Evolutionary conservation across 1,140 invertebrate species (phyloP), one percentile per base, ranked within the genome.

Genomic region (Heliconius nattereri): DNA sequence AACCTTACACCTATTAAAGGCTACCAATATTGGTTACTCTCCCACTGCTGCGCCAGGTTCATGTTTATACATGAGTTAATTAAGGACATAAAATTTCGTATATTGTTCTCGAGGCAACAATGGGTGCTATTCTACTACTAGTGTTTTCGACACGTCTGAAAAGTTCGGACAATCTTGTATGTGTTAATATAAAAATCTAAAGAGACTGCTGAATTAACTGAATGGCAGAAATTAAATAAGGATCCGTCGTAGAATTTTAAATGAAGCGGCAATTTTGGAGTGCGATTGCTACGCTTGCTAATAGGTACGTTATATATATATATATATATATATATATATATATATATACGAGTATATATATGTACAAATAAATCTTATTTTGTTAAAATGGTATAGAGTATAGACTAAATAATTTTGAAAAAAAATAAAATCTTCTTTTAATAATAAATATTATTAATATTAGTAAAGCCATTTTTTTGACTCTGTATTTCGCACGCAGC

Each of bases 171-270:
- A 66, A 16, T 29, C 26, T 66, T 26, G 60, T 66, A 26, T 60
- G 57, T 66, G 60, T 66, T 29, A 29, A 29, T 66, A 16, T 66
- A 66, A 16, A 78, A 84, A 81, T 75, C 72, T 60, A 71, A 66
- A 70, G 75, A 83, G 80, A 79, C 81, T 78, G 82, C 82, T 80
- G 81, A 85, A 82, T 78, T 77, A 81, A 81, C 79, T 66, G 78
- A 83, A 84, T 82, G 70, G 76, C 73, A 72, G 77, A 85, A 88
- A 87, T 90, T 86, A 89, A 90, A 87, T 84, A 85, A 76, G 85
- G 75, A 87, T 86, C 71, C 72, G 35, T 81, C 78, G 71, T 78
- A 82, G 83, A 84, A 87, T 89, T 86, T 86, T 86, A 82, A 85
- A 54, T 40, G 8, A 35, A 60, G 8, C 16, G 37, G 23, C 60